phyloP scores from a whole-genome alignment of 2,888 invertebrate genomes.

The Griposia aprilina region DNA sequence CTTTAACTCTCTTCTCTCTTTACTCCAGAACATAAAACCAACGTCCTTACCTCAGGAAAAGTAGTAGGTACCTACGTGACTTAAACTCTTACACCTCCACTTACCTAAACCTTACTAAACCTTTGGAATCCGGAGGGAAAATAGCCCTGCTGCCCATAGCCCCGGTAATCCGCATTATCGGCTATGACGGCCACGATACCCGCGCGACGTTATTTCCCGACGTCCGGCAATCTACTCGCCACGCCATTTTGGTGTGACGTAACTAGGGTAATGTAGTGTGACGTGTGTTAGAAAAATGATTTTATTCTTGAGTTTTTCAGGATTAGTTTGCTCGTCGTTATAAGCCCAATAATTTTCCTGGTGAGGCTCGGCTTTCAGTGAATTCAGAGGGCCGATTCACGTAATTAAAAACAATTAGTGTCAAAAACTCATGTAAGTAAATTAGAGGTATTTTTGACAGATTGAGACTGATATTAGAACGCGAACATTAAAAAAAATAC shows the following conservation, averaged over 20 bases:
- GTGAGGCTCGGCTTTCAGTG: not conserved
- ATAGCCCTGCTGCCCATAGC: slow-evolving; percentile 31
- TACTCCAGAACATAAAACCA: slow-evolving; percentile 37
- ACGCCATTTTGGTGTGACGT: slow-evolving; percentile 38
- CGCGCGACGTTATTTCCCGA: slow-evolving; percentile 59
- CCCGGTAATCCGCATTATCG: slow-evolving; percentile 65
- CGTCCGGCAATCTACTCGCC: slow-evolving; percentile 35
- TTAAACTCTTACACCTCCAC: slow-evolving; percentile 57
- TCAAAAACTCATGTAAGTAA: too few species aligned
- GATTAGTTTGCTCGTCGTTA: not conserved
- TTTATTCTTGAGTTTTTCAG: not conserved
- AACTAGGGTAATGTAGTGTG: slow-evolving; percentile 12
- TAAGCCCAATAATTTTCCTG: not conserved
- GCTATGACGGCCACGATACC: slow-evolving; percentile 59
- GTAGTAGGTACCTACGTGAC: slow-evolving; percentile 45
- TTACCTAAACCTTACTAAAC: slow-evolving; percentile 53
- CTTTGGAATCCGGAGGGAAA: slow-evolving; percentile 52
- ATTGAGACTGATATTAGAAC: not conserved
- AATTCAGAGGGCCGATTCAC: not conserved
- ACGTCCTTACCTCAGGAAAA: slow-evolving; percentile 14
- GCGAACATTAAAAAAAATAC: too few species aligned
- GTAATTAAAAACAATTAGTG: not conserved
- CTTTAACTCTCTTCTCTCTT: too few species aligned
- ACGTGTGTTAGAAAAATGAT: slow-evolving; percentile 12
- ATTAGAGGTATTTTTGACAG: not conserved